Conservation (phyloP, 2,888 invertebrate species). For the Nymphalis polychloros region DNA sequence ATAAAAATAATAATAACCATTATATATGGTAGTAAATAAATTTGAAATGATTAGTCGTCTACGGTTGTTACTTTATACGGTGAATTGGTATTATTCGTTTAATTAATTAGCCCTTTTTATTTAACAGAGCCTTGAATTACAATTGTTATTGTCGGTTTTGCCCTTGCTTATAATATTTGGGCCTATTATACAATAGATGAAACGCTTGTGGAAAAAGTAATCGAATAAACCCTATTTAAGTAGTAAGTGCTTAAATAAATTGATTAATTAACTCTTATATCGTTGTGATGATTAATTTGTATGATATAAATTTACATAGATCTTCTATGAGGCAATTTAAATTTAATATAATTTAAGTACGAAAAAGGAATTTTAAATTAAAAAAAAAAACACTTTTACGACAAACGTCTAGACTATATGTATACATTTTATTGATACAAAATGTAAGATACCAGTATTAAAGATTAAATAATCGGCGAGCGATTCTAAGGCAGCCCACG, state of each 20-base stretch:
- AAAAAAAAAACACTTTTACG: neutral
- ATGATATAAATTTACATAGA: neutral
- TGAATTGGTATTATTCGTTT: too few relatives aligned
- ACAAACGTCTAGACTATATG: neutral
- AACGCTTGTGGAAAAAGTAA: neutral
- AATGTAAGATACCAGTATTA: conserved; percentile 46
- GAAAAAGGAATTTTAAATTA: too few relatives aligned
- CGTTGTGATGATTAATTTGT: neutral
- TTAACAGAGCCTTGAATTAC: neutral
- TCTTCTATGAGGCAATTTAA: neutral
- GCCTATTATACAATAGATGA: neutral
- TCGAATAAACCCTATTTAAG: too few relatives aligned
- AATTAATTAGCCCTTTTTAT: conserved; percentile 1
- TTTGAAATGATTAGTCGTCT: too few relatives aligned
- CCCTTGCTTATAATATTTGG: too few relatives aligned
- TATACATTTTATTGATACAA: conserved; percentile 20
- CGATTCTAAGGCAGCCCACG: conserved; percentile 69
- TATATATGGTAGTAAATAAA: too few relatives aligned
- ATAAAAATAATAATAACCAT: too few relatives aligned
- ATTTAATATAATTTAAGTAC: neutral
- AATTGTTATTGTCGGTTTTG: neutral
- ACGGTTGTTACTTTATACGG: too few relatives aligned
- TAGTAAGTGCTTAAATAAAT: too few relatives aligned
- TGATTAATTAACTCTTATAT: too few relatives aligned
- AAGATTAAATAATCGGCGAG: conserved; percentile 68